Conservation (phyloP, 2,888 invertebrate species). For the Drosophila anceps region DNA sequence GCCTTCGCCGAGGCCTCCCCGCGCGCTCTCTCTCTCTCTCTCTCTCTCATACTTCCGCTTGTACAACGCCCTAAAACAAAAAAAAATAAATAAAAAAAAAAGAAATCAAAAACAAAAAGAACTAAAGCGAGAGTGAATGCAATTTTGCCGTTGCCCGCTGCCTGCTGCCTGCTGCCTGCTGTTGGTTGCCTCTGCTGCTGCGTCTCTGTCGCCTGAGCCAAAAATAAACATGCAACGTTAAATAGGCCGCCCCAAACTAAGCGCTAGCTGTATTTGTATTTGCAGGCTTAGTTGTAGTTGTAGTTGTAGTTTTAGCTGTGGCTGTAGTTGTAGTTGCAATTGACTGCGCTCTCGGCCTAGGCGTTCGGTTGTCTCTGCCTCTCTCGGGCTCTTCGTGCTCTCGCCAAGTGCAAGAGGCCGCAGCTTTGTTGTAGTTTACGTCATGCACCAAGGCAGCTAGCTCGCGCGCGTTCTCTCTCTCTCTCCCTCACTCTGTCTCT, state of each 20-base stretch:
- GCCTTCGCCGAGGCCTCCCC: neutral
- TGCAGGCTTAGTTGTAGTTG: conserved; percentile 21
- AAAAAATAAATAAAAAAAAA: conserved; percentile 18
- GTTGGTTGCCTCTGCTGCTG: conserved; percentile 27
- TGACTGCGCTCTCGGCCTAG: conserved; percentile 28
- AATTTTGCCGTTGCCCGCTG: conserved; percentile 41
- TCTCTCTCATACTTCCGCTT: conserved; percentile 45
- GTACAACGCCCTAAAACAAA: conserved; percentile 77
- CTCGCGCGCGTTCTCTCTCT: too few species aligned
- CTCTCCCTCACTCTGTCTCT: too few species aligned
- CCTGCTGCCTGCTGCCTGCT: conserved; percentile 9
- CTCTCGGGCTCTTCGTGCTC: conserved; percentile 23
- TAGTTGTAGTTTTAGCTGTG: conserved; percentile 26
- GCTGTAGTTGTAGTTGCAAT: conserved; percentile 31
- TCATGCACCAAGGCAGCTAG: conserved; percentile 45
- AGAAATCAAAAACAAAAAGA: conserved; percentile 20
- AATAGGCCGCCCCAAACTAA: conserved; percentile 68
- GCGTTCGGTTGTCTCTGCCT: conserved; percentile 4
- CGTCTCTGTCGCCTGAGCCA: conserved; percentile 48
- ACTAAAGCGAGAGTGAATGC: conserved; percentile 78
- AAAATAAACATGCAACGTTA: conserved; percentile 79
- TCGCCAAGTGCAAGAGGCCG: conserved; percentile 76
- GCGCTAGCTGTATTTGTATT: conserved; percentile 25
- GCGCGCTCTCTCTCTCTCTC: too few species aligned
- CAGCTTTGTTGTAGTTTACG: conserved; percentile 56